Evolutionary conservation across 2,113 vertebrate species (phyloP).

Genomic region (Heterocephalus glaber): DNA sequence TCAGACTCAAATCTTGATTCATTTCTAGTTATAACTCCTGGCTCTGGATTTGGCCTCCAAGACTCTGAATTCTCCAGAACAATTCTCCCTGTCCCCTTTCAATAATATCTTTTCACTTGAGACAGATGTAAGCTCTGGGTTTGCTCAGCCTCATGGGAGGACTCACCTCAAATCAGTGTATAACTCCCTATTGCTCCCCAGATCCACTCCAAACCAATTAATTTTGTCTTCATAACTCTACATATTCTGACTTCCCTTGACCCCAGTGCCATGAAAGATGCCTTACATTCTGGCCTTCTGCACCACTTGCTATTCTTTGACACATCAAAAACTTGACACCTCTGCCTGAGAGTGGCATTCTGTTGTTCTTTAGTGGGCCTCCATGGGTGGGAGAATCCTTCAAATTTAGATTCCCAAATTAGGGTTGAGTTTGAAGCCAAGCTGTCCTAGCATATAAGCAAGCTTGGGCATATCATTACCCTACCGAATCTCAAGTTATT

Average conservation of each 20-base stretch:
- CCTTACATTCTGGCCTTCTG: background rate
- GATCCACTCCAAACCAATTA: background rate
- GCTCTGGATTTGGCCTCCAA: background rate
- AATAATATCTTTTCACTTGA: background rate
- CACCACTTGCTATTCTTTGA: background rate
- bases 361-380: background rate
- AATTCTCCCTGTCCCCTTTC: background rate
- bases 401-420: background rate
- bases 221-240: background rate
- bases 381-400: background rate
- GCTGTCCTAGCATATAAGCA: background rate
- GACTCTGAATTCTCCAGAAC: background rate
- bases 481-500: background rate
- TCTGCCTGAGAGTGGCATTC: background rate
- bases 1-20: background rate
- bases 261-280: background rate
- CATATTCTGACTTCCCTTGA: background rate
- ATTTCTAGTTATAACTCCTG: background rate
- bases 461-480: background rate
- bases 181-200: background rate
- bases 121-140: background rate
- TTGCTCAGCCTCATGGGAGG: rapidly evolving
- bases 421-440: background rate
- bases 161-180: background rate
- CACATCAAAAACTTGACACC: background rate